Percentiles rank a stretch among this genome's conserved stretches.
Conservation (phyloP, 1,140 invertebrate species). For the Procambarus clarkii region DNA sequence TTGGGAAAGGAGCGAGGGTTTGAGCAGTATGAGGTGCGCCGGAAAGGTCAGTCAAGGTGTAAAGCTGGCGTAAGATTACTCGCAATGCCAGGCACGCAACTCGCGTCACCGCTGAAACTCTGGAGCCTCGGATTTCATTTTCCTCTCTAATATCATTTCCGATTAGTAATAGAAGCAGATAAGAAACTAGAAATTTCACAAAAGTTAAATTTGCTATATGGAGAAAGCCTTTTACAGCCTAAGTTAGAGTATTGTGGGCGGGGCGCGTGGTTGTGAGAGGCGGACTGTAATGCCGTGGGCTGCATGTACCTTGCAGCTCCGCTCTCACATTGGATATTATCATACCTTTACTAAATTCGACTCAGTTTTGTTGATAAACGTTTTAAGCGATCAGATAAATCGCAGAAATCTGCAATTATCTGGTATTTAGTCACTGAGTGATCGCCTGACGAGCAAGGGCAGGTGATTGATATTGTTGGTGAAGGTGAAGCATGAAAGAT, state of each 20-base stretch:
- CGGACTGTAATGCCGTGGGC: neutral
- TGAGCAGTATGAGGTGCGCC: no score
- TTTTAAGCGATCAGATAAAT: neutral
- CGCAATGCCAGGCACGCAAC: no score
- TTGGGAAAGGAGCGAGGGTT: no score
- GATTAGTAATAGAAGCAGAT: no score
- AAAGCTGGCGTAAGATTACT: no score
- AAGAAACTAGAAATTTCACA: no score
- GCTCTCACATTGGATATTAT: neutral
- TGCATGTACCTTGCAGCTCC: neutral
- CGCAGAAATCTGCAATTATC: neutral
- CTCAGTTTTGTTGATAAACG: neutral
- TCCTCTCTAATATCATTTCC: no score
- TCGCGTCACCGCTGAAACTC: no score
- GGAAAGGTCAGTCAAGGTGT: no score
- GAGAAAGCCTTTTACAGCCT: neutral
- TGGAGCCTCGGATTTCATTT: no score
- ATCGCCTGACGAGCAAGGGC: neutral
- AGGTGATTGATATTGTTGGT: neutral
- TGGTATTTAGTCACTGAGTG: neutral
- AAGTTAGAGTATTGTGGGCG: neutral
- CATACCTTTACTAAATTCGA: neutral
- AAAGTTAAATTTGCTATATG: no score
- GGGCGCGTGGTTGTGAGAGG: neutral
- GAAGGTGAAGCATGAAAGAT: neutral